phyloP scores from a whole-genome alignment of 2,888 invertebrate species.

The Standfussiana lucernea region DNA sequence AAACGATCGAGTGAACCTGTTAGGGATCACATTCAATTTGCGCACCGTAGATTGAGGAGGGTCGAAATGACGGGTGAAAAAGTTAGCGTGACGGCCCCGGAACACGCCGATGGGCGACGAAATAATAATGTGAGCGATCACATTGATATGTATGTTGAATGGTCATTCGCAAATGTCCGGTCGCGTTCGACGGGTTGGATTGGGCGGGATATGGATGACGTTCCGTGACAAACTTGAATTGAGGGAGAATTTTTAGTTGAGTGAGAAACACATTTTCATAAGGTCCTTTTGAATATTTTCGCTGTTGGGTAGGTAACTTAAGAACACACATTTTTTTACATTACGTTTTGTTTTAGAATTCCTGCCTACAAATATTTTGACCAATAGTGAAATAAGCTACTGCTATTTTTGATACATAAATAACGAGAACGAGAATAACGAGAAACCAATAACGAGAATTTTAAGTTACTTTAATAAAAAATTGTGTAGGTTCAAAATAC shows the following conservation, averaged over 20 bases:
- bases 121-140: conserved; percentile 78
- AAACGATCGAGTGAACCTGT: conserved; percentile 85
- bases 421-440: not conserved
- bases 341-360: not conserved
- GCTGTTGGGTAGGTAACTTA: not conserved
- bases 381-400: not conserved
- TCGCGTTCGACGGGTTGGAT: conserved; percentile 61
- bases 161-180: conserved; percentile 62
- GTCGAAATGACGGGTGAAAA: conserved; percentile 84
- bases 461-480: not conserved
- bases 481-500: not conserved
- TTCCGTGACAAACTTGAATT: conserved; percentile 29
- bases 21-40: conserved; percentile 90
- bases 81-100: conserved; percentile 70
- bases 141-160: conserved; percentile 72
- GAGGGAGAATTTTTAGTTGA: not conserved
- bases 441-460: too few relatives aligned
- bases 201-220: conserved; percentile 47
- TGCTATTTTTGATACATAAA: not conserved
- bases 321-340: not conserved
- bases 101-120: conserved; percentile 69
- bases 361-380: not conserved
- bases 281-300: not conserved
- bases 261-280: not conserved
- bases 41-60: conserved; percentile 88